Percentiles rank a stretch among this genome's conserved stretches.
Conservation (phyloP, 1,140 invertebrate species). For the Caenorhabditis inopinata region DNA sequence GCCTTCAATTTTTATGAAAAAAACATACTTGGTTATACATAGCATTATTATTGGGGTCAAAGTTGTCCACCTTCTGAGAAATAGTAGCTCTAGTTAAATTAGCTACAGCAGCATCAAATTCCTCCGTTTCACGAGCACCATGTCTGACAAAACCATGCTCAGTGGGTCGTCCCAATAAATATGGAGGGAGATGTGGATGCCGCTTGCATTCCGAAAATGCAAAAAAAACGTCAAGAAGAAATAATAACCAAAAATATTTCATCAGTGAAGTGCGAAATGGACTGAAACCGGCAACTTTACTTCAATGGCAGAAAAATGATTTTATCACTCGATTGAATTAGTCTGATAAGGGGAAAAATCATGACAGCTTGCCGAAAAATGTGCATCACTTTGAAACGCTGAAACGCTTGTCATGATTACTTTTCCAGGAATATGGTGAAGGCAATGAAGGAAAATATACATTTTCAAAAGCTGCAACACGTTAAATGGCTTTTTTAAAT, state of each 20-base stretch:
- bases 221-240: neutral
- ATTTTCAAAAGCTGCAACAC: too few relatives aligned
- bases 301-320: neutral
- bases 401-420: neutral
- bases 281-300: neutral
- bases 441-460: too few relatives aligned
- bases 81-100: neutral
- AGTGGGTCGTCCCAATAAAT: neutral
- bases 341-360: conserved; percentile 7
- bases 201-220: neutral
- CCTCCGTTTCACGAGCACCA: neutral
- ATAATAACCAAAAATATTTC: neutral
- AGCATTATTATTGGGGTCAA: neutral
- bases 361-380: conserved; percentile 15
- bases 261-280: neutral
- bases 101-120: neutral
- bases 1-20: too few relatives aligned
- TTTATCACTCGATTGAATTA: conserved; percentile 1
- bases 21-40: neutral
- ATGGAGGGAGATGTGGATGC: neutral
- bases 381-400: neutral
- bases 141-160: neutral
- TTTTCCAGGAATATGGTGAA: too few relatives aligned
- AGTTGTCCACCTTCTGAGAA: conserved; percentile 3
- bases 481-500: too few relatives aligned